Evolutionary conservation across 2,113 vertebrate genomes (phyloP), one percentile per base, ranked within the genome.

Genomic region (Lagopus leucura): DNA sequence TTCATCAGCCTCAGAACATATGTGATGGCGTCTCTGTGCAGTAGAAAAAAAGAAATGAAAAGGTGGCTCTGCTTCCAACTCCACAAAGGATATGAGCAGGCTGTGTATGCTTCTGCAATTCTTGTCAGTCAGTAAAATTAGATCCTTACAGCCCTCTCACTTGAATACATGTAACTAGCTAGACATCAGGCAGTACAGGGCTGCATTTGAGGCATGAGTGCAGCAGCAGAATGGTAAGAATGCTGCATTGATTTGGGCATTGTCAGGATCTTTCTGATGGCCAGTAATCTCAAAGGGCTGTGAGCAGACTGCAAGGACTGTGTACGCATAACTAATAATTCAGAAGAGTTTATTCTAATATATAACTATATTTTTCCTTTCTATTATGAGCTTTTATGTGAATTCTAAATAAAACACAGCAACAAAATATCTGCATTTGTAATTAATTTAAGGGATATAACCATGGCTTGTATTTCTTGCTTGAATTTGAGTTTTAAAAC

Each of bases 121-220:
- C 74, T 10, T 94, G 96, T 95, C 97, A 97, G 85, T 93, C 93
- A 96, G 83, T 71, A 96, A 96, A 98, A 97, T 97, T 95, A 95
- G 95, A 97, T 92, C 95, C 97, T 97, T 97, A 88, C 90, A 92
- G 94, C 67, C 80, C 65, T 55, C 50, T 81, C 76, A 65, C 94
- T 92, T 77, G 82, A 93, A 96, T 87, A 82, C 55, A 57, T 70
- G 47, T 90, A 96, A 89, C 90, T 13, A 95, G 79, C 90, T 96
- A 54, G 86, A 93, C 74, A 80, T 78, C 86, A 93, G 74, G 69
- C 81, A 92, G 66, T 30, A 54, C 58, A 93, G 82, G 69, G 83
- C 69, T 86, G 79, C 73, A 40, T 8, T 40, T 95, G 18, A 69
- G 71, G 80, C 65, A 90, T 2, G 13, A 91, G 32, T 40, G 76